A percentile compares a stretch with the other conserved stretches of the same genome.
phyloP scores from a whole-genome alignment of 23 tunicate genomes.

The Botrylloides violaceus region DNA sequence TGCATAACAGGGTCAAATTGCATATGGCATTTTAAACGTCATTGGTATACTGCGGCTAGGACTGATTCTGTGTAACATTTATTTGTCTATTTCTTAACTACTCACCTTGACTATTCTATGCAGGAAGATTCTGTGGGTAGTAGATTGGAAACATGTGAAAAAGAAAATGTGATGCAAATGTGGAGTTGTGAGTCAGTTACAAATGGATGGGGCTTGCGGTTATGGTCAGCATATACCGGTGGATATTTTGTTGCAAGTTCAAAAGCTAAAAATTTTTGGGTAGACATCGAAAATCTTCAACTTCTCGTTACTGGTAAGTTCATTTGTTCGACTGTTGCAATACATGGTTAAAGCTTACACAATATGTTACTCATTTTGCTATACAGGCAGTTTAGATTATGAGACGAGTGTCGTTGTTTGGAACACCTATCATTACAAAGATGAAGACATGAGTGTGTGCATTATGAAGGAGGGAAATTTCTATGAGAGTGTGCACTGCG shows the following conservation, averaged over 20 bases:
- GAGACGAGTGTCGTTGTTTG: conserved; percentile 9
- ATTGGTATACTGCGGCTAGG: too few relatives aligned
- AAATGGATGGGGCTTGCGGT: conserved; percentile 30
- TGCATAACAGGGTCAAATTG: too few relatives aligned
- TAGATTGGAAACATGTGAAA: conserved; percentile 38
- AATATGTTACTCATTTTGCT: too few relatives aligned
- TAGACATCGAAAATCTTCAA: conserved; percentile 11
- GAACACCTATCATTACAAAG: conserved; percentile 27
- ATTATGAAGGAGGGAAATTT: conserved; percentile 48
- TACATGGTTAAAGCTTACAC: too few relatives aligned
- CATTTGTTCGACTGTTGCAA: too few relatives aligned
- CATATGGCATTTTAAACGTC: too few relatives aligned
- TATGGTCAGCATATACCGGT: conserved; percentile 26
- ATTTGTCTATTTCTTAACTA: too few relatives aligned
- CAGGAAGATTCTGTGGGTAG: conserved; percentile 41
- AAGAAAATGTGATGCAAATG: conserved; percentile 39
- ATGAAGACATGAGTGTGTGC: conserved; percentile 28
- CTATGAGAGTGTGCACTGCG: conserved; percentile 36
- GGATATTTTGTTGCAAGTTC: conserved; percentile 46
- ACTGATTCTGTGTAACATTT: too few relatives aligned
- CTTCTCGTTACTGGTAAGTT: conserved; percentile 56
- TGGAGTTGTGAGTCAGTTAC: conserved; percentile 41
- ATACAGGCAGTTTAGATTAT: not conserved
- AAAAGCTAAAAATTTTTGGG: conserved; percentile 32
- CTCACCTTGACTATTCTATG: too few relatives aligned